Evolutionary conservation across 2,797 vertebrate genomes (phyloP).

Genomic region (Coendou prehensilis): DNA sequence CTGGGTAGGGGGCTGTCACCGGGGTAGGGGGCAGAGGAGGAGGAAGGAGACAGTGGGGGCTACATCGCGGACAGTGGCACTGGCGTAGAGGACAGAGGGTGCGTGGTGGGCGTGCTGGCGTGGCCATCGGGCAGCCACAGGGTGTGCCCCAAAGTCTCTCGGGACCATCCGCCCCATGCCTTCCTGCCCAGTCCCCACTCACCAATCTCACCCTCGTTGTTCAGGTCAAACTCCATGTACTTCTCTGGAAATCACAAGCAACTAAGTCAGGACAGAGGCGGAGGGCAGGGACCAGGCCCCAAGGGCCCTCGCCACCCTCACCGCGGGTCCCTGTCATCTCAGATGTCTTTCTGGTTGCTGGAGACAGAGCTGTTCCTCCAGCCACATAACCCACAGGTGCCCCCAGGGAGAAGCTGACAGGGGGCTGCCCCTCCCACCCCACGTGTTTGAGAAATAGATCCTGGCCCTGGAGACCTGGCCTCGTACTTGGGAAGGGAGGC

Average conservation of each 20-base stretch:
- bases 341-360: neutral
- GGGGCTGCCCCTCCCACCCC: neutral
- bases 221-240: slow-evolving; percentile 98
- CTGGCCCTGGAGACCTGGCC: neutral
- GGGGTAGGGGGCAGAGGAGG: neutral
- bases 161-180: neutral
- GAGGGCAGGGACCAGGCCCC: neutral
- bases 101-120: neutral
- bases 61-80: neutral
- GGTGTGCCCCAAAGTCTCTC: neutral
- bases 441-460: neutral
- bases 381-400: neutral
- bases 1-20: neutral
- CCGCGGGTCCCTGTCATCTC: neutral
- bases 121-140: neutral
- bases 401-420: neutral
- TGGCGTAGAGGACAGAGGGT: neutral
- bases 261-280: neutral
- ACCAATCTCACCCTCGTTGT: slow-evolving; percentile 98
- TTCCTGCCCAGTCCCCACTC: slow-evolving; percentile 86
- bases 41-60: neutral
- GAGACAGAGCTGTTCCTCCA: neutral
- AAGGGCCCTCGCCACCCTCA: neutral
- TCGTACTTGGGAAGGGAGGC: neutral
- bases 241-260: slow-evolving; percentile 93